A percentile compares a stretch with the other conserved stretches of the same genome.
Evolutionary conservation across 92 coral and sea anemone species (phyloP).

Genomic region (Palythoa grandis): DNA sequence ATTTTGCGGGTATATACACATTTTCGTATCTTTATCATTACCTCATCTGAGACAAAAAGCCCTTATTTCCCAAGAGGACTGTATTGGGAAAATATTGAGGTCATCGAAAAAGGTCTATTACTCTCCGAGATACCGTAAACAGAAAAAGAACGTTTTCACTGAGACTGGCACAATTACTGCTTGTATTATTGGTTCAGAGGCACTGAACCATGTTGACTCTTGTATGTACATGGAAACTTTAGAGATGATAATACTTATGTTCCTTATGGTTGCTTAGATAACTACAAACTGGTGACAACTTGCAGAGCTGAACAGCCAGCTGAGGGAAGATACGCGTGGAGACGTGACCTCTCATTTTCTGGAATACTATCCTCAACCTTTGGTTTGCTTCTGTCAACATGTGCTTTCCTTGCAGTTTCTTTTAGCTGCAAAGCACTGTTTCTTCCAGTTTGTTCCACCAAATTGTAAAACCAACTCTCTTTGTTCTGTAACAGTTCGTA

Average conservation of each 20-base stretch:
- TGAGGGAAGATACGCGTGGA: conserved; percentile 67
- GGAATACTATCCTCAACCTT: conserved; percentile 58
- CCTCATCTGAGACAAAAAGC: no score
- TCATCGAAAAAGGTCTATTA: no score
- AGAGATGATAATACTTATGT: not conserved
- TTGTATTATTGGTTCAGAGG: no score
- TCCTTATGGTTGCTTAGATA: not conserved
- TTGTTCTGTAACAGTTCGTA: conserved; percentile 73
- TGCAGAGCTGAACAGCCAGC: conserved; percentile 69
- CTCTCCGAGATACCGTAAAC: no score
- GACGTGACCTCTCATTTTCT: conserved; percentile 50
- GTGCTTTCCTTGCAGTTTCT: conserved; percentile 75
- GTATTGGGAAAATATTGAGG: no score
- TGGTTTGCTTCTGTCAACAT: conserved; percentile 56
- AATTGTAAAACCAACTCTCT: conserved; percentile 70
- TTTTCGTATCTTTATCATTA: no score
- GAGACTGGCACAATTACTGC: no score
- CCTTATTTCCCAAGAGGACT: no score
- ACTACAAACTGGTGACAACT: conserved; percentile 64
- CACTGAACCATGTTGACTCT: no score
- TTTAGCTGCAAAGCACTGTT: conserved; percentile 60
- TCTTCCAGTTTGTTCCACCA: conserved; percentile 90
- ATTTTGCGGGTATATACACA: no score
- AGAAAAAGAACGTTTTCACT: no score
- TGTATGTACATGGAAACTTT: no score